phyloP scores from a whole-genome alignment of 2,888 invertebrate genomes.

The Caenorhabditis auriculariae region DNA sequence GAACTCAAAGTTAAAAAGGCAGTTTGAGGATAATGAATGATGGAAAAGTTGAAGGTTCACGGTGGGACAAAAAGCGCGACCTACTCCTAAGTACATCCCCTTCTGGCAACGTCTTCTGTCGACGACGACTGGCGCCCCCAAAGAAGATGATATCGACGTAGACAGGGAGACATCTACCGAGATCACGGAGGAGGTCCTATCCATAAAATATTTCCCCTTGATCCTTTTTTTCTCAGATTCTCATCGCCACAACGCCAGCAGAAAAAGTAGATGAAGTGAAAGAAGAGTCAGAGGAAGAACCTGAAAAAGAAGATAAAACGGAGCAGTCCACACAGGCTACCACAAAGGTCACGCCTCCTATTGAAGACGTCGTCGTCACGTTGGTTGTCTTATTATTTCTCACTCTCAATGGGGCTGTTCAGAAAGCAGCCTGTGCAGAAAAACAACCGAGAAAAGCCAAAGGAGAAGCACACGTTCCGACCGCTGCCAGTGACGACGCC shows the following conservation, averaged over 20 bases:
- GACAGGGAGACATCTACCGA: constrained; percentile 17
- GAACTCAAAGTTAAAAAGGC: not conserved
- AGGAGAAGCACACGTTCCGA: constrained; percentile 49
- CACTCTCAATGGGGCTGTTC: too few species aligned
- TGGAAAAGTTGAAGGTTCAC: constrained; percentile 37
- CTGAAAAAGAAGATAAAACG: not conserved
- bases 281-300: constrained; percentile 1
- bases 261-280: constrained; percentile 9
- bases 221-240: not conserved
- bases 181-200: constrained; percentile 23
- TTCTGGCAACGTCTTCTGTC: constrained; percentile 59
- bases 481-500: constrained; percentile 44
- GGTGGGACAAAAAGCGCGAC: constrained; percentile 46
- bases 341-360: not conserved
- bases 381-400: not conserved
- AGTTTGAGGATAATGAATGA: constrained; percentile 1
- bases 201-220: not conserved
- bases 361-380: not conserved
- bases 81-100: constrained; percentile 56
- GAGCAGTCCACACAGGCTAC: not conserved
- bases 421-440: too few species aligned
- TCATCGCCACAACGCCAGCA: constrained; percentile 1
- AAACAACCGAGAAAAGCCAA: not conserved
- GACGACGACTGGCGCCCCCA: constrained; percentile 33
- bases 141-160: constrained; percentile 22